Conservation (phyloP, 2,797 vertebrate species). For the Sebastes hubbsi region DNA sequence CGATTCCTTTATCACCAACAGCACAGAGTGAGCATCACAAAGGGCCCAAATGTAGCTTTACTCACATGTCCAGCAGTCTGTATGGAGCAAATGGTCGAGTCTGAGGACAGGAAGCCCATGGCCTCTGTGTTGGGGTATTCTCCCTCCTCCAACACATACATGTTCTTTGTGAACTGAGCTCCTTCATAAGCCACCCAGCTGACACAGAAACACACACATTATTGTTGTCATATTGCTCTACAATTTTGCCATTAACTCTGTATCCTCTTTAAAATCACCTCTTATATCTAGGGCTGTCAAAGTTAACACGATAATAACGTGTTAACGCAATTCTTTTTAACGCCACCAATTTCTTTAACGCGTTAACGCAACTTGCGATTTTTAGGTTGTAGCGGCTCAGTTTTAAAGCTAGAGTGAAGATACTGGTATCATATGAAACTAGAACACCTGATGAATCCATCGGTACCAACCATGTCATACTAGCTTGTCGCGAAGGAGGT, state of each 20-base stretch:
- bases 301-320: too few relatives aligned
- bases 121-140: conserved; percentile 85
- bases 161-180: conserved; percentile 87
- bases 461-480: too few relatives aligned
- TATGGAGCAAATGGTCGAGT: conserved; percentile 85
- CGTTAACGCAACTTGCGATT: too few relatives aligned
- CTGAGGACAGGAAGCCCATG: conserved; percentile 85
- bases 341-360: too few relatives aligned
- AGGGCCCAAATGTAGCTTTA: conserved; percentile 16
- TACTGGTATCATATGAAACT: too few relatives aligned
- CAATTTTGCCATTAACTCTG: neutral
- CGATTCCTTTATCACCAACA: neutral
- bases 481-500: too few relatives aligned
- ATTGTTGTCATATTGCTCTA: neutral
- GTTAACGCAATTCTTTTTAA: too few relatives aligned
- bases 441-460: too few relatives aligned
- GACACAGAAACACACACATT: conserved; percentile 31
- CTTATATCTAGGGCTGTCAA: neutral
- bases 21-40: neutral
- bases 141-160: conserved; percentile 95
- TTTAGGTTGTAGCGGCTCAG: too few relatives aligned
- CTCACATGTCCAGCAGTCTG: conserved; percentile 88
- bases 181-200: conserved; percentile 93
- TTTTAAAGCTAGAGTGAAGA: too few relatives aligned
- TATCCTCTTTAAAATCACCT: neutral